Conservation (phyloP, 2,113 vertebrate genomes). For the Gnathonemus echidnorhynchus region DNA sequence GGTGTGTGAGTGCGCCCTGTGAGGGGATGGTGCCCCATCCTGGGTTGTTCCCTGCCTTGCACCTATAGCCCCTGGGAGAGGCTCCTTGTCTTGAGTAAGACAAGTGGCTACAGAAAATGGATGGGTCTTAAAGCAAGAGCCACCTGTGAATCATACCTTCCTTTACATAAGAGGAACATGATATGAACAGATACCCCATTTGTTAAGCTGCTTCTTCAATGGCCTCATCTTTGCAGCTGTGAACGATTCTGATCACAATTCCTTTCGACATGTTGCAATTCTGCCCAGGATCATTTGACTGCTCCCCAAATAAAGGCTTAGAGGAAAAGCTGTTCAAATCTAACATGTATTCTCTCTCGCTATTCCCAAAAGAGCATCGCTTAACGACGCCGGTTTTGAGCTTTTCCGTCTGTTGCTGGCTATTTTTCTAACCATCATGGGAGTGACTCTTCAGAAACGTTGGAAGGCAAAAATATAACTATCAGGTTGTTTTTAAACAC, state of each 20-base stretch:
- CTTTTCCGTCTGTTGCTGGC: neutral
- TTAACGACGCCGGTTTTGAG: neutral
- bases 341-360: too few species aligned
- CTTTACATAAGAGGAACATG: neutral
- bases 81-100: neutral
- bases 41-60: neutral
- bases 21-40: neutral
- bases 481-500: neutral
- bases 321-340: neutral
- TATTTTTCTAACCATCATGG: neutral
- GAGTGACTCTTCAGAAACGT: neutral
- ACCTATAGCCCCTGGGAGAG: neutral
- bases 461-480: neutral
- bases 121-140: neutral
- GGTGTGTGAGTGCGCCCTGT: too few species aligned
- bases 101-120: neutral
- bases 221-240: neutral
- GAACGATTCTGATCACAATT: neutral
- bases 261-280: neutral
- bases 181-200: neutral
- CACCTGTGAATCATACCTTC: neutral
- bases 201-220: neutral
- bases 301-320: neutral
- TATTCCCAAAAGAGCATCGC: neutral
- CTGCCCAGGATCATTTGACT: neutral